phyloP scores from a whole-genome alignment of 2,888 invertebrate genomes.

The Drosophila mayaguana region DNA sequence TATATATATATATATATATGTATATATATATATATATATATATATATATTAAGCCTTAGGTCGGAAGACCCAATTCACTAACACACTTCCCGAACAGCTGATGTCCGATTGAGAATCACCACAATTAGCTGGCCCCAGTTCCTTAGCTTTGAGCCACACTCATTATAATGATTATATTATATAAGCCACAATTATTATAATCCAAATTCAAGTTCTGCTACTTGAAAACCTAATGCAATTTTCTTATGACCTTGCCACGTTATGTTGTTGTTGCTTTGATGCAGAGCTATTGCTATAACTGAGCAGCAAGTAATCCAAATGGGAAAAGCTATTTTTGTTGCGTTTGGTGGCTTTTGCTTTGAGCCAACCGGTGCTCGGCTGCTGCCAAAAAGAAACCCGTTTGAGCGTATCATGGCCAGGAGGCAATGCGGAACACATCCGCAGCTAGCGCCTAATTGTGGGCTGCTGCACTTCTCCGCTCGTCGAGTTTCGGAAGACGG shows the following conservation, averaged over 20 bases:
- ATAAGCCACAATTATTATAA: background rate
- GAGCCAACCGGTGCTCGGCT: constrained; percentile 15
- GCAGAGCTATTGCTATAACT: background rate
- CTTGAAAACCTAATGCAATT: constrained; percentile 5
- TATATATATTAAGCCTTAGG: background rate
- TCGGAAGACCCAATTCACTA: background rate
- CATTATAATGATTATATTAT: background rate
- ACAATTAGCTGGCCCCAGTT: background rate
- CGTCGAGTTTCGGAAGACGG: constrained; percentile 67
- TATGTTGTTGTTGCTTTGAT: constrained; percentile 1
- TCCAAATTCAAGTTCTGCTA: background rate
- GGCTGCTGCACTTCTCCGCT: constrained; percentile 43
- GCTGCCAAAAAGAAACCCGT: constrained; percentile 58
- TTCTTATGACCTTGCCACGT: constrained; percentile 29
- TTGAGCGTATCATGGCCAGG: constrained; percentile 57
- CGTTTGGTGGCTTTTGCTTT: constrained; percentile 3
- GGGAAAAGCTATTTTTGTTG: constrained; percentile 28
- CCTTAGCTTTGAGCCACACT: background rate
- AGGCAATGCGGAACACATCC: constrained; percentile 65
- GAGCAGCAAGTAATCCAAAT: constrained; percentile 30
- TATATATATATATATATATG: too few species aligned
- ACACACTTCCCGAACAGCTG: background rate
- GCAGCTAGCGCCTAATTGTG: constrained; percentile 65
- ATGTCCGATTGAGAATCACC: background rate
- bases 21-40: too few species aligned